Evolutionary conservation across 2,888 invertebrate genomes (phyloP).

Genomic region (Teleiodes luculella): DNA sequence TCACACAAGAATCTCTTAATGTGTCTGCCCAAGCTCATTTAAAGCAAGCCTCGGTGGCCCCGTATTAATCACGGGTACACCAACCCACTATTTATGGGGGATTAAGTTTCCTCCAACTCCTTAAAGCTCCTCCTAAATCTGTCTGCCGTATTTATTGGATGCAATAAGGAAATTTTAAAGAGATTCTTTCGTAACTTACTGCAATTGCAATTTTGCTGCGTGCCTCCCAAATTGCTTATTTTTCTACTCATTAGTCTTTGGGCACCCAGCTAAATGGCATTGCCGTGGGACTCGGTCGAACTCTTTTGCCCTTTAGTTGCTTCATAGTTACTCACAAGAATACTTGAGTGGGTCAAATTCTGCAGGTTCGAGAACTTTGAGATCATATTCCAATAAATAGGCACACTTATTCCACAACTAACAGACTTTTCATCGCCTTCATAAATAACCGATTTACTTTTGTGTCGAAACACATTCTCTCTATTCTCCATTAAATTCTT

Average conservation of each 20-base stretch:
- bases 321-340: too few species aligned
- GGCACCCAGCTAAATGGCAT: too few species aligned
- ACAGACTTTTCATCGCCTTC: too few species aligned
- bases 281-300: too few species aligned
- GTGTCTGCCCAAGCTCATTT: neutral
- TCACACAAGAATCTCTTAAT: conserved; percentile 2
- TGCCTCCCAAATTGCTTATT: too few species aligned
- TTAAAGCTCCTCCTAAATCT: conserved; percentile 5
- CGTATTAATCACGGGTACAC: conserved; percentile 5
- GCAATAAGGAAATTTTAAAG: neutral
- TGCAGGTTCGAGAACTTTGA: too few species aligned
- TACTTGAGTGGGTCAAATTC: too few species aligned
- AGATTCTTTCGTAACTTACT: neutral
- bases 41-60: neutral
- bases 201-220: neutral
- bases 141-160: conserved; percentile 7
- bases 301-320: too few species aligned
- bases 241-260: too few species aligned
- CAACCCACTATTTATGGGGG: conserved; percentile 8
- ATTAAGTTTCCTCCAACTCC: conserved; percentile 5
- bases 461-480: neutral
- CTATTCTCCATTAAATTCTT: neutral
- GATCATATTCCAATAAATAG: too few species aligned
- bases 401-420: too few species aligned
- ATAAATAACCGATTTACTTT: too few species aligned